Evolutionary conservation across 2,113 vertebrate genomes (phyloP), one percentile per base, ranked within the genome.

Genomic region (Rhizomys pruinosus): DNA sequence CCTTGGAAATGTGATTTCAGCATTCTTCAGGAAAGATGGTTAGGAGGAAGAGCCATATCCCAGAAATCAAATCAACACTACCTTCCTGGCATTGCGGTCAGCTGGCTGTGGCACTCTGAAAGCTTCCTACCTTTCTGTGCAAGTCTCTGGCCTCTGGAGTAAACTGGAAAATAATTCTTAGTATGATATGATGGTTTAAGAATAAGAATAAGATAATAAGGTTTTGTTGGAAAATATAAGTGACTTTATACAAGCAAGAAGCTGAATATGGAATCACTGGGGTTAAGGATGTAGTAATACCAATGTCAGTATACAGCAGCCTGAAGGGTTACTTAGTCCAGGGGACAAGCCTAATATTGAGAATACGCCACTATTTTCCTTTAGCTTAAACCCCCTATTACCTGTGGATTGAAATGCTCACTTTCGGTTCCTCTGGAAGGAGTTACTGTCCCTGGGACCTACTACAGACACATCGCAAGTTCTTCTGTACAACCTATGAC

Each of bases 1-100:
- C 13, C 15, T 59, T 93, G 68, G n/a, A 86, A 85, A 92, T 16
- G 39, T 95, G 61, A 84, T 91, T 6, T 91, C 68, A 87, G 39
- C 32, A 81, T 93, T 87, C 61, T 61, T 47, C 4, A 64, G 23
- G 19, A 82, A 68, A 88, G 20, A 77, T 6, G 23, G 4, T 55
- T 8, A 90, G 42, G 90, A 77, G 72, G 69, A 87, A 81, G 22
- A 76, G 57, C 25, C 34, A 15, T 84, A 11, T 63, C 22, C 52
- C 39, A 37, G 61, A 34, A 76, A 61, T 23, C 25, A 44, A 84
- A 94, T 64, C 34, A 61, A 20, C 39, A 64, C 27, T 57, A 12
- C 3, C 19, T 23, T 66, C 37, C 44, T 66, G 34, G 9, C n/a
- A 34, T 6, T 44, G 25, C 8, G 34, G 34, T 20, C 34, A 4